These are phyloP conservation scores for Auanema freiburgensis DNA, from an alignment of 2,888 invertebrate genomes.

Conservation along the genomic window DNA sequence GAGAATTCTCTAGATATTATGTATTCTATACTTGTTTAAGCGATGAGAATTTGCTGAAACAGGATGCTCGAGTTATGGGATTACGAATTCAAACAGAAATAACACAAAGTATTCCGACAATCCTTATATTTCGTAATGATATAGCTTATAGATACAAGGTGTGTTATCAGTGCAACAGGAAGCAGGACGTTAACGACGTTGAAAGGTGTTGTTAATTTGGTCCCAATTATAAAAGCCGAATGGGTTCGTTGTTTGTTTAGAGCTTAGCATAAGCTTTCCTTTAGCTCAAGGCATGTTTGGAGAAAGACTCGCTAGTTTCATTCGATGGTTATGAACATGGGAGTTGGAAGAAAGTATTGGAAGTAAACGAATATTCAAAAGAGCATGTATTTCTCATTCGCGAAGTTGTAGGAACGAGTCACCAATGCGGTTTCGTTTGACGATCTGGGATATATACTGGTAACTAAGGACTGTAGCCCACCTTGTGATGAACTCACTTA, in stretches of 20 bases:
- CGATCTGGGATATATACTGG: constrained; percentile 16
- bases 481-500: constrained; percentile 20
- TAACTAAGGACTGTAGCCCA: constrained; percentile 24
- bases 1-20: not conserved
- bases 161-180: constrained; percentile 31
- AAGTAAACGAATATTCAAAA: no score
- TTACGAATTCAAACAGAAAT: constrained; percentile 18
- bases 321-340: no score
- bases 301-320: constrained; percentile 2
- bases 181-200: constrained; percentile 31
- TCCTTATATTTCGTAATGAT: not conserved
- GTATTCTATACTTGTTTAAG: constrained; percentile 5
- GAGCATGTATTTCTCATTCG: no score
- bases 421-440: constrained; percentile 4
- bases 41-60: constrained; percentile 22
- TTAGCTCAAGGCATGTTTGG: not conserved
- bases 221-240: constrained; percentile 29
- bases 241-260: constrained; percentile 23
- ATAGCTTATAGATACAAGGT: constrained; percentile 21
- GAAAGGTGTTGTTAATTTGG: constrained; percentile 23
- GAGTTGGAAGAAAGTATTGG: no score
- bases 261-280: not conserved
- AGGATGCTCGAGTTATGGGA: constrained; percentile 17
- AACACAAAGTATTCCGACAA: not conserved
- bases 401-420: constrained; percentile 2